Evolutionary conservation across 2,113 vertebrate species (phyloP).

Genomic region (Pontoporia blainvillei): DNA sequence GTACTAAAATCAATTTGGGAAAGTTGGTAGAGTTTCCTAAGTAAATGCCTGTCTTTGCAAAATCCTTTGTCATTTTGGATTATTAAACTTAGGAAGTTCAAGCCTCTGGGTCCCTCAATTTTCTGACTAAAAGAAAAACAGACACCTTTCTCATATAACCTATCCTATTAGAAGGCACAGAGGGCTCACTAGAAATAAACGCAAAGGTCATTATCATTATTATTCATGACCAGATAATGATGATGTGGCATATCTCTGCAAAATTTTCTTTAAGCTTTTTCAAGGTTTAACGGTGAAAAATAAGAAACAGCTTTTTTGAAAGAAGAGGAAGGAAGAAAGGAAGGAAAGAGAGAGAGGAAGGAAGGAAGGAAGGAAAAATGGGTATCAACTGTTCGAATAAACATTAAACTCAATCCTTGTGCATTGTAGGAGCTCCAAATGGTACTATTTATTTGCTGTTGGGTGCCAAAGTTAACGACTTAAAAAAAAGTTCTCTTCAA

Average conservation of each 20-base stretch:
- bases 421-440: background rate
- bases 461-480: background rate
- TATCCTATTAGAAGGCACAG: background rate
- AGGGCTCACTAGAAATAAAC: background rate
- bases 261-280: background rate
- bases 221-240: background rate
- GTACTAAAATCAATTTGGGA: conserved; percentile 45
- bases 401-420: conserved; percentile 13
- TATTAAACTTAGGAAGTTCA: conserved; percentile 8
- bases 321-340: background rate
- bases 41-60: conserved; percentile 53
- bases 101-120: background rate
- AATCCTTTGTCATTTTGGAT: background rate
- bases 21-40: conserved; percentile 49
- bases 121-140: conserved; percentile 23
- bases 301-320: background rate
- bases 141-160: background rate
- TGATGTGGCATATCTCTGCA: fast-evolving
- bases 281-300: background rate
- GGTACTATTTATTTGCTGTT: conserved; percentile 26
- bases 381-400: background rate
- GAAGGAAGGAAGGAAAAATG: background rate
- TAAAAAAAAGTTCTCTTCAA: conserved; percentile 1
- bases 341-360: background rate
- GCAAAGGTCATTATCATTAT: background rate